Conservation (phyloP, 2,888 invertebrate genomes). For the Papilio elwesi region DNA sequence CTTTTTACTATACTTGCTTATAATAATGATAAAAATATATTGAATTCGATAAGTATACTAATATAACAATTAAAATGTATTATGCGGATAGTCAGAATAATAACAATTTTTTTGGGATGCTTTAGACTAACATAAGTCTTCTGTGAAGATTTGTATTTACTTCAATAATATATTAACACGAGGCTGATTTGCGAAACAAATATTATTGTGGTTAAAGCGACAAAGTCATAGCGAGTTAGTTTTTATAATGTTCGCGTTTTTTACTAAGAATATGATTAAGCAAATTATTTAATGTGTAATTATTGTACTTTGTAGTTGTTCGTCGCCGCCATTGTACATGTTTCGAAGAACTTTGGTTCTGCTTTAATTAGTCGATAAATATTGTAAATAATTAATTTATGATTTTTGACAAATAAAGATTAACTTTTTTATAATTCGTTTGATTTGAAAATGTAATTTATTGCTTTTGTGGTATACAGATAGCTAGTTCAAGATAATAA, state of each 20-base stretch:
- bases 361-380: conserved; percentile 76
- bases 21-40: no score
- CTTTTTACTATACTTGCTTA: no score
- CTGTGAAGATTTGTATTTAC: conserved; percentile 60
- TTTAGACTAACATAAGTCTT: conserved; percentile 59
- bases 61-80: conserved; percentile 45
- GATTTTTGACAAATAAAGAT: conserved; percentile 69
- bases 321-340: conserved; percentile 54
- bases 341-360: conserved; percentile 72
- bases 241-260: conserved; percentile 43
- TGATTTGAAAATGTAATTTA: background rate
- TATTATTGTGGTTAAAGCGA: conserved; percentile 43
- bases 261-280: conserved; percentile 54
- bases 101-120: conserved; percentile 51
- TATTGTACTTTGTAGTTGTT: conserved; percentile 13
- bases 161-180: conserved; percentile 63
- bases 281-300: conserved; percentile 31
- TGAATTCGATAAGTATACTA: background rate
- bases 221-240: conserved; percentile 38
- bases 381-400: conserved; percentile 79
- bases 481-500: no score
- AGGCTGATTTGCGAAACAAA: conserved; percentile 49
- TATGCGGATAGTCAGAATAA: conserved; percentile 51
- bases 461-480: no score
- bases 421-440: conserved; percentile 53